Evolutionary conservation across 2,888 invertebrate species (phyloP).

Genomic region (Emmelina monodactyla): DNA sequence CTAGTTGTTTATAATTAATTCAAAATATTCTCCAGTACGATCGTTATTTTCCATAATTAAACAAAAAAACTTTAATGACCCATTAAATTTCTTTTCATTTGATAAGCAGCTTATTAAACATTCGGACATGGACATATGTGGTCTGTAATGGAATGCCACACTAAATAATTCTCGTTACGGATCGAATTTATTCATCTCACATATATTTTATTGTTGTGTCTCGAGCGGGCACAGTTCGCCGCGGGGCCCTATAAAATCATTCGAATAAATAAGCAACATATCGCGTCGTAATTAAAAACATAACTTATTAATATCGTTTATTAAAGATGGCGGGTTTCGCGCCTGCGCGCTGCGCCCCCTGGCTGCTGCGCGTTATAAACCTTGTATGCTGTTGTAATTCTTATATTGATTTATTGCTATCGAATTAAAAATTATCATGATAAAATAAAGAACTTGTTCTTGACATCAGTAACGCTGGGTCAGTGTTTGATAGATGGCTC

Average conservation of each 20-base stretch:
- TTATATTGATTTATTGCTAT: background rate
- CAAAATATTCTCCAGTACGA: too few species aligned
- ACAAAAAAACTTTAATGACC: background rate
- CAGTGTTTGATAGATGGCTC: too few species aligned
- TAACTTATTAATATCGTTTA: slow-evolving; percentile 64
- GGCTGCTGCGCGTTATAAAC: slow-evolving; percentile 2
- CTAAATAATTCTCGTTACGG: slow-evolving; percentile 55
- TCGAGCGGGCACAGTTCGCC: slow-evolving; percentile 37
- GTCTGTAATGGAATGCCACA: slow-evolving; percentile 36
- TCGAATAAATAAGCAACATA: slow-evolving; percentile 57
- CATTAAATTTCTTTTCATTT: background rate
- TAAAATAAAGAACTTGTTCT: too few species aligned
- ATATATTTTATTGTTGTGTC: slow-evolving; percentile 53
- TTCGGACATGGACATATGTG: slow-evolving; percentile 27
- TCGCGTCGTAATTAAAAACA: slow-evolving; percentile 60
- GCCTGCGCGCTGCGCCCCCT: slow-evolving; percentile 22
- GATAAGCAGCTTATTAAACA: slow-evolving; percentile 23
- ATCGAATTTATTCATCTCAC: slow-evolving; percentile 58
- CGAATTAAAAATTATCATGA: slow-evolving; percentile 1
- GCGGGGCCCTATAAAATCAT: slow-evolving; percentile 62
- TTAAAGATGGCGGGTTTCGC: slow-evolving; percentile 57
- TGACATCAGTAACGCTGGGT: too few species aligned
- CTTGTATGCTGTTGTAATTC: background rate
- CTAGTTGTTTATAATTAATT: too few species aligned
- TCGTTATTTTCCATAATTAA: background rate